Base-by-base conservation (phyloP, 2,888 invertebrate genomes). In the Aphrophora alni region DNA sequence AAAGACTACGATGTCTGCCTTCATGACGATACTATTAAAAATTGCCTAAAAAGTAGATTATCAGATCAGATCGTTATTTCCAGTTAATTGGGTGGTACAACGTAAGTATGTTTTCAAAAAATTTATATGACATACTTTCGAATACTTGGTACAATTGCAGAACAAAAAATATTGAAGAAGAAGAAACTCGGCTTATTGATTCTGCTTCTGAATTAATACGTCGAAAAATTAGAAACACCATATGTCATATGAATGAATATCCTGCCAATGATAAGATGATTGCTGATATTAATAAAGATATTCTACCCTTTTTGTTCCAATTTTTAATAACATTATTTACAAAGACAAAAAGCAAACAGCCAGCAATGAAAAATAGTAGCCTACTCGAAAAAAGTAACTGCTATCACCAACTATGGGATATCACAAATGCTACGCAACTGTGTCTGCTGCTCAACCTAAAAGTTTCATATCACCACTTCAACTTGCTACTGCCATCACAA, bases 361-460 rank as follows among this genome's bases (percentile, higher is more conserved):
- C 24, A 70, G 10, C 26, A 70, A 70, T 24, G 70, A 70, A 70
- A n/a, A 70, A 70, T 70, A 24, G 70, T n/a, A n/a, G n/a, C n/a
- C n/a, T 70, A 70, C 70, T n/a, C n/a, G 3, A 70, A 70, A 70
- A 70, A 24, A 70, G 24, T 70, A 21, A 4, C 25, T 21, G 1
- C 70, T 70, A 70, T 70, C 25, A 3, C 70, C 3, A n/a, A n/a
- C n/a, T n/a, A n/a, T n/a, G n/a, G n/a, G n/a, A n/a, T n/a, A n/a
- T n/a, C n/a, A n/a, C n/a, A n/a, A n/a, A n/a, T n/a, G n/a, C n/a
- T 25, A 70, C 24, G 70, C 25, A 70, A 70, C 24, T 24, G 24
- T 24, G 25, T 70, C 70, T 70, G 70, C 70, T 70, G 70, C 25
- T 70, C 70, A 24, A n/a, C 70, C 70, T 24, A 70, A 24, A 70